Evolutionary conservation across 2,888 invertebrate species (phyloP).

Genomic region (Tanaodytes sp.): DNA sequence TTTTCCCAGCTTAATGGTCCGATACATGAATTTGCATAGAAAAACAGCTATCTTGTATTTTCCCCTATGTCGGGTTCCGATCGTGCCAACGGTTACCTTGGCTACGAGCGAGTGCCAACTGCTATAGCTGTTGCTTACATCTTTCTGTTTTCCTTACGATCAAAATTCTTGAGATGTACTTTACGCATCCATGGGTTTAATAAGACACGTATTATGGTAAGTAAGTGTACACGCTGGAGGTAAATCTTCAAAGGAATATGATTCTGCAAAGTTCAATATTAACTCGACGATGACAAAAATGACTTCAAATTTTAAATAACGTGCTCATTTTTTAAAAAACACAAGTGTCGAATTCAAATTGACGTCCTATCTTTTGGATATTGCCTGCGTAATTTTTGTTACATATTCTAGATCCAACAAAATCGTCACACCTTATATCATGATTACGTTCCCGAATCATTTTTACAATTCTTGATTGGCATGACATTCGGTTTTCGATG

Average conservation of each 20-base stretch:
- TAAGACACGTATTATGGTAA: constrained; percentile 55
- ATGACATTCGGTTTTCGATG: too few relatives aligned
- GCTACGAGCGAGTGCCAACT: constrained; percentile 47
- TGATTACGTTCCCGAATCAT: too few relatives aligned
- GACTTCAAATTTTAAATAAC: constrained; percentile 50
- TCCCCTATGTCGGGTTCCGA: constrained; percentile 27
- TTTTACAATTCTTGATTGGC: too few relatives aligned
- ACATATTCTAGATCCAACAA: too few relatives aligned
- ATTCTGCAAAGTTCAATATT: constrained; percentile 46
- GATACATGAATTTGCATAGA: constrained; percentile 50
- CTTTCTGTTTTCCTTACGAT: constrained; percentile 55
- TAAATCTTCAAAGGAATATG: constrained; percentile 53
- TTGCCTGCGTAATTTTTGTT: too few relatives aligned
- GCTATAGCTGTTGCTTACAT: constrained; percentile 52
- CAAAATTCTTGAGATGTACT: constrained; percentile 55
- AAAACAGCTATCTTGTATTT: constrained; percentile 43
- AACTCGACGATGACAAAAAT: constrained; percentile 52
- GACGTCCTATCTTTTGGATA: constrained; percentile 14
- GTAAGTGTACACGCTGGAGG: constrained; percentile 52
- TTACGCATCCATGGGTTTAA: constrained; percentile 55
- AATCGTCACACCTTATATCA: too few relatives aligned
- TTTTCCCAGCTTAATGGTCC: constrained; percentile 45
- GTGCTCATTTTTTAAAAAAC: constrained; percentile 35
- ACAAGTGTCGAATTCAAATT: constrained; percentile 30
- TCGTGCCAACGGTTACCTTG: constrained; percentile 44